Evolutionary conservation across 2,888 invertebrate species (phyloP).

Genomic region (Drosophila kambysellisi): DNA sequence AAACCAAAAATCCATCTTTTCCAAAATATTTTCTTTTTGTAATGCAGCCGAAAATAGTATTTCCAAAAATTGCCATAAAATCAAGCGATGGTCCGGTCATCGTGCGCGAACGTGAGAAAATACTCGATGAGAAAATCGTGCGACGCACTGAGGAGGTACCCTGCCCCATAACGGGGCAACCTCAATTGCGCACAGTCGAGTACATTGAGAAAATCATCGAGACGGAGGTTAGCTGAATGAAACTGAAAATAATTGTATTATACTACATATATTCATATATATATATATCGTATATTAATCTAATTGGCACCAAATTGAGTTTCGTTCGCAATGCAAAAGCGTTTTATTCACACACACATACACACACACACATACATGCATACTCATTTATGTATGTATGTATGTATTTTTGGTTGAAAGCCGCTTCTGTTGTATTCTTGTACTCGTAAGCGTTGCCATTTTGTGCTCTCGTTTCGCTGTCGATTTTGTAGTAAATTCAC

Average conservation of each 20-base stretch:
- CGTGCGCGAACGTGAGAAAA: slow-evolving; percentile 95
- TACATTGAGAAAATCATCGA: slow-evolving; percentile 98
- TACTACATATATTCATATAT: slow-evolving; percentile 15
- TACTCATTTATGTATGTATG: not conserved
- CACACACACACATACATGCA: slow-evolving; percentile 18
- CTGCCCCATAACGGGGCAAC: slow-evolving; percentile 94
- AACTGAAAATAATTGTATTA: slow-evolving; percentile 44
- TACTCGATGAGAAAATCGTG: slow-evolving; percentile 95
- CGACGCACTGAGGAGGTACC: slow-evolving; percentile 94
- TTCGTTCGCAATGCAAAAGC: slow-evolving; percentile 58
- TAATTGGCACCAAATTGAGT: slow-evolving; percentile 70
- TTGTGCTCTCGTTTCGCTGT: slow-evolving; percentile 35
- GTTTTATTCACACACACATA: slow-evolving; percentile 29
- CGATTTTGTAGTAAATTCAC: slow-evolving; percentile 36
- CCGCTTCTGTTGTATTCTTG: slow-evolving; percentile 48
- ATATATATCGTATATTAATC: slow-evolving; percentile 20
- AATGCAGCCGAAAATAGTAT: slow-evolving; percentile 86
- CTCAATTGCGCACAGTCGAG: slow-evolving; percentile 95
- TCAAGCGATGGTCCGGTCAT: slow-evolving; percentile 93
- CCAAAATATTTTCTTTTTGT: slow-evolving; percentile 30
- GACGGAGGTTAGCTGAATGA: slow-evolving; percentile 91
- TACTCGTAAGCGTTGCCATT: slow-evolving; percentile 40
- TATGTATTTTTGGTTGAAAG: slow-evolving; percentile 46
- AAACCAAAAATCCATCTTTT: slow-evolving; percentile 5
- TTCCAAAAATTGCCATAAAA: slow-evolving; percentile 94